Percentiles rank a stretch among this genome's conserved stretches.
Conservation (phyloP, 2,113 vertebrate species). For the Solea senegalensis region DNA sequence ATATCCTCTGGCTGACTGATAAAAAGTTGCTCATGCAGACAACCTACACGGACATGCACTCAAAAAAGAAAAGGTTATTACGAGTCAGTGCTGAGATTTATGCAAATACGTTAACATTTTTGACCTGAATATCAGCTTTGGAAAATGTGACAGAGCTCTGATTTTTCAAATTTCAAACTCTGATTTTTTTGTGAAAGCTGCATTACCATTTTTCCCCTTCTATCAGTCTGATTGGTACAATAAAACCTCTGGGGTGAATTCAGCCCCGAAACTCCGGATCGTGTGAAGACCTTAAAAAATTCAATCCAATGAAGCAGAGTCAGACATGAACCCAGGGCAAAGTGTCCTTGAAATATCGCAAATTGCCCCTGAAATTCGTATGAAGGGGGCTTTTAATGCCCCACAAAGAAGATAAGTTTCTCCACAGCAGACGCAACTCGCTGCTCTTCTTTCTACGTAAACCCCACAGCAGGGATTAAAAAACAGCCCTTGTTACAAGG, state of each 20-base stretch:
- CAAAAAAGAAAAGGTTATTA: neutral
- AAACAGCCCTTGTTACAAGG: too few species aligned
- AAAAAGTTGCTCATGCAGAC: conserved; percentile 14
- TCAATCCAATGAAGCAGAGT: neutral
- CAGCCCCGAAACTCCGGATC: conserved; percentile 12
- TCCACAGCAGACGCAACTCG: too few species aligned
- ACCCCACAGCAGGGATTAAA: too few species aligned
- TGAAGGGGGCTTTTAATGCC: too few species aligned
- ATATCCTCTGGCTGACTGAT: conserved; percentile 39
- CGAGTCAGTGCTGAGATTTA: conserved; percentile 13
- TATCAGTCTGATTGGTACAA: conserved; percentile 12
- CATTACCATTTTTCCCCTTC: neutral
- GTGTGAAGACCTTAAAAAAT: conserved; percentile 15
- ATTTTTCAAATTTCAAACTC: conserved; percentile 7
- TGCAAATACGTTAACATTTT: conserved; percentile 41
- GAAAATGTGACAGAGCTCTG: conserved; percentile 15
- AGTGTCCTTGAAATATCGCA: too few species aligned
- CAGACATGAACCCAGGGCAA: too few species aligned
- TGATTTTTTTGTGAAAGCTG: conserved; percentile 12
- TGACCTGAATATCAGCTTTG: conserved; percentile 21
- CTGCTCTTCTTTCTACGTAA: too few species aligned
- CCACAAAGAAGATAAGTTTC: too few species aligned
- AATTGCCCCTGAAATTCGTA: too few species aligned
- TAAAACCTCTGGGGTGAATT: conserved; percentile 25
- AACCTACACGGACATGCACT: conserved; percentile 1